Conservation (phyloP, 2,113 vertebrate genomes). For the Gallinago paraguaiae region DNA sequence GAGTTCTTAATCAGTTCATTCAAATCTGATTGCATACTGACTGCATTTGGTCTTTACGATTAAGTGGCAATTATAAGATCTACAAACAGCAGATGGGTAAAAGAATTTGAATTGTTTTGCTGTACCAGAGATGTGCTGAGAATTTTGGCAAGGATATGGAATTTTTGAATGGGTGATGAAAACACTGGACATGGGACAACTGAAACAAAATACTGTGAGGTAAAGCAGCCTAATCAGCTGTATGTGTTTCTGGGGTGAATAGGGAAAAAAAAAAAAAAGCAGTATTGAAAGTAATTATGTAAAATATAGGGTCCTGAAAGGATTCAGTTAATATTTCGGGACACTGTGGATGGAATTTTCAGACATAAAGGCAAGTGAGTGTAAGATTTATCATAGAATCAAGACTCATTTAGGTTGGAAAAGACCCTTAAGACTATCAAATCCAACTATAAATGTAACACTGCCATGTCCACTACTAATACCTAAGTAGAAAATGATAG, state of each 20-base stretch:
- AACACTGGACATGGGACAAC: neutral
- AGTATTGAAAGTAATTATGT: neutral
- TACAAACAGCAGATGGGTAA: slow-evolving; percentile 8
- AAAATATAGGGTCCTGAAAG: neutral
- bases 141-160: slow-evolving; percentile 10
- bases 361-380: neutral
- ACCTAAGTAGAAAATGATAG: neutral
- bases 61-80: slow-evolving; percentile 25
- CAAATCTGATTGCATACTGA: neutral
- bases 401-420: neutral
- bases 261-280: neutral
- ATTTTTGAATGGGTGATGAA: slow-evolving; percentile 12
- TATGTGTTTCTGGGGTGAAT: neutral
- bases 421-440: neutral
- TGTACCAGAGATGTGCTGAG: neutral
- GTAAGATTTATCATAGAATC: neutral
- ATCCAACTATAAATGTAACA: neutral
- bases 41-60: slow-evolving; percentile 1
- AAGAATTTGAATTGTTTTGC: slow-evolving; percentile 34
- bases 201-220: neutral
- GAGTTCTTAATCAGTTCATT: neutral
- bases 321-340: neutral
- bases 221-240: neutral
- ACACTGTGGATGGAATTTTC: neutral
- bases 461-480: neutral